Conservation (phyloP, 2,888 invertebrate genomes). For the Agonopterix heracliana region DNA sequence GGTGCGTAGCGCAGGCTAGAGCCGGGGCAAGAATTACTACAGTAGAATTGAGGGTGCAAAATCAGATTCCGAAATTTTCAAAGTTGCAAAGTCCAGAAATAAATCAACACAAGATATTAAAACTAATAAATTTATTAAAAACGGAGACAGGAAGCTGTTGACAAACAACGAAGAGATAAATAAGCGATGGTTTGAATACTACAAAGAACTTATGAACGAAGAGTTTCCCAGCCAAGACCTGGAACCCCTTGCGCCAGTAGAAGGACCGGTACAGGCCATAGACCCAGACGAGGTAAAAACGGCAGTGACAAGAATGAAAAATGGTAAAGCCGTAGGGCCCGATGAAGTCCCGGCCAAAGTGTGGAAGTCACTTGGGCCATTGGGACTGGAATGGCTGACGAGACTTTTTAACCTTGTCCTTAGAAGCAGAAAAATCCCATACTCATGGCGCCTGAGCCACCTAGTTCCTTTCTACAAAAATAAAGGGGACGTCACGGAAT, state of each 20-base stretch:
- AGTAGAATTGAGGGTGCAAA: conserved; percentile 7
- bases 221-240: conserved; percentile 1
- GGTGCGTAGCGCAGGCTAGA: conserved; percentile 8
- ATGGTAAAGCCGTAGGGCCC: too few relatives aligned
- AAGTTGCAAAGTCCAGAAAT: conserved; percentile 7
- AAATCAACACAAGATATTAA: neutral
- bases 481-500: conserved; percentile 8
- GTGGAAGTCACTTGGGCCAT: neutral
- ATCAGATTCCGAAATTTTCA: conserved; percentile 11
- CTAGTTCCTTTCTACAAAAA: conserved; percentile 13
- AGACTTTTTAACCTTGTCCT: neutral
- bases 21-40: conserved; percentile 9
- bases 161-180: conserved; percentile 6
- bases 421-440: neutral
- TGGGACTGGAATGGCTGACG: neutral
- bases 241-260: neutral
- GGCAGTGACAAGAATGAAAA: conserved; percentile 2
- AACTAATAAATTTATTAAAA: conserved; percentile 10
- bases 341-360: neutral
- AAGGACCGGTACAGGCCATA: conserved; percentile 5
- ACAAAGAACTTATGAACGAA: neutral
- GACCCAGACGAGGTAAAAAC: neutral
- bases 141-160: conserved; percentile 6
- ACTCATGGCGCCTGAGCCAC: conserved; percentile 6
- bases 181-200: conserved; percentile 7